phyloP scores from a whole-genome alignment of 2,113 vertebrate species.

The Cettia cetti region DNA sequence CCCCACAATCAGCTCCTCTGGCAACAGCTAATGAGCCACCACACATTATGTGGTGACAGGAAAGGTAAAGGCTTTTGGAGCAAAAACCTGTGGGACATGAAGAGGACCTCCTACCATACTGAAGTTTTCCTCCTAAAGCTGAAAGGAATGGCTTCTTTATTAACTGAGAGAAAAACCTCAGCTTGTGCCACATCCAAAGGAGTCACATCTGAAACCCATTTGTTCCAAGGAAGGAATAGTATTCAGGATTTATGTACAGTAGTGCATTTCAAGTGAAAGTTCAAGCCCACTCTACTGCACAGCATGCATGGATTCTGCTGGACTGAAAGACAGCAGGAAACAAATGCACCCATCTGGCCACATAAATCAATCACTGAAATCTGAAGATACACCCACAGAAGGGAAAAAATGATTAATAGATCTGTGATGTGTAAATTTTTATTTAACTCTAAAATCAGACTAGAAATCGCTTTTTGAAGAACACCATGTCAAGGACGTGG shows the following conservation, averaged over 20 bases:
- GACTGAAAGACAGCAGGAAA: constrained; percentile 61
- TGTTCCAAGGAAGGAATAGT: neutral
- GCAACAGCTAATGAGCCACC: neutral
- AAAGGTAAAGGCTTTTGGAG: neutral
- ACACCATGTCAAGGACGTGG: neutral
- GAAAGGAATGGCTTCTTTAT: neutral
- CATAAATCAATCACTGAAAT: constrained; percentile 66
- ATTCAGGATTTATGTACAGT: neutral
- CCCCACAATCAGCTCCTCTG: neutral
- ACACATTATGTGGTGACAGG: neutral
- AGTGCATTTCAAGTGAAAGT: constrained; percentile 46
- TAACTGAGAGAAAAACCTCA: neutral
- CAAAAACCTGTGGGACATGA: neutral
- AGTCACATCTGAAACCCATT: neutral
- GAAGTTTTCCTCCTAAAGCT: neutral
- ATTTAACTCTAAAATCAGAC: constrained; percentile 50
- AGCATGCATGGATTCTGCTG: constrained; percentile 39
- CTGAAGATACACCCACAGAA: constrained; percentile 56
- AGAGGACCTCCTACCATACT: neutral
- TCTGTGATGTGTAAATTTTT: constrained; percentile 54
- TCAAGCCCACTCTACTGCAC: constrained; percentile 12
- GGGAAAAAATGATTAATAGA: constrained; percentile 55
- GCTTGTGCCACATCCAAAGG: neutral
- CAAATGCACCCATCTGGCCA: constrained; percentile 63
- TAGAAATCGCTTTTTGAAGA: neutral